Evolutionary conservation across 2,888 invertebrate genomes (phyloP).

Genomic region (Notocelia uddmanniana): DNA sequence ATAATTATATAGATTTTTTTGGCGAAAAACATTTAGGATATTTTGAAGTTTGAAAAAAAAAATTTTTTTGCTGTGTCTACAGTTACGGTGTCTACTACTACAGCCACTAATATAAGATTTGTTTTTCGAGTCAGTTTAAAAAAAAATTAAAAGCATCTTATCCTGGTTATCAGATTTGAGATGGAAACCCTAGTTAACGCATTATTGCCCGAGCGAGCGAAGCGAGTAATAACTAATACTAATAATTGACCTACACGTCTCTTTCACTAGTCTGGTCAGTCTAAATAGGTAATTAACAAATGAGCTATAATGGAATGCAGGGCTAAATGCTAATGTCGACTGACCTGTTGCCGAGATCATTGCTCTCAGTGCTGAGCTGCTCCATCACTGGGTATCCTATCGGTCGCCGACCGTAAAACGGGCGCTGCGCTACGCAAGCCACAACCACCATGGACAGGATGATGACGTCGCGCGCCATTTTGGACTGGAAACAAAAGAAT

Average conservation of each 20-base stretch:
- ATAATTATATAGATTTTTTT: too few relatives aligned
- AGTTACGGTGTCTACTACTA: too few relatives aligned
- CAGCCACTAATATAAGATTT: too few relatives aligned
- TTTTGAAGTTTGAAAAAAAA: too few relatives aligned
- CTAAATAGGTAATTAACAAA: neutral
- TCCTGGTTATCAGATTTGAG: too few relatives aligned
- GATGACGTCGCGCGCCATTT: conserved; percentile 53
- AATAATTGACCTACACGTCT: neutral
- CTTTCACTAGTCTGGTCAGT: neutral
- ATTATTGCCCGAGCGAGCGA: too few relatives aligned
- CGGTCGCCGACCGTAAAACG: conserved; percentile 85
- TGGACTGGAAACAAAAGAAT: conserved; percentile 50
- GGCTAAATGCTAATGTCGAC: conserved; percentile 18
- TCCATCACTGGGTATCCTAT: conserved; percentile 82
- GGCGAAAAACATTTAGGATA: too few relatives aligned
- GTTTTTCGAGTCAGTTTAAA: too few relatives aligned
- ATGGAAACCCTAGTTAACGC: too few relatives aligned
- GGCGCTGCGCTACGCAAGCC: conserved; percentile 77
- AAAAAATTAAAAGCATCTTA: too few relatives aligned
- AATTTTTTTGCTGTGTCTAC: too few relatives aligned
- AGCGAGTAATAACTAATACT: too few relatives aligned
- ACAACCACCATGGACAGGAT: conserved; percentile 49
- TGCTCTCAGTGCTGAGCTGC: conserved; percentile 48
- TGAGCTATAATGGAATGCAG: neutral
- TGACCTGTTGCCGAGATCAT: conserved; percentile 58